These are phyloP conservation scores for Dendrolimus houi DNA, from an alignment of 2,888 invertebrate genomes.

Conservation along the genomic window DNA sequence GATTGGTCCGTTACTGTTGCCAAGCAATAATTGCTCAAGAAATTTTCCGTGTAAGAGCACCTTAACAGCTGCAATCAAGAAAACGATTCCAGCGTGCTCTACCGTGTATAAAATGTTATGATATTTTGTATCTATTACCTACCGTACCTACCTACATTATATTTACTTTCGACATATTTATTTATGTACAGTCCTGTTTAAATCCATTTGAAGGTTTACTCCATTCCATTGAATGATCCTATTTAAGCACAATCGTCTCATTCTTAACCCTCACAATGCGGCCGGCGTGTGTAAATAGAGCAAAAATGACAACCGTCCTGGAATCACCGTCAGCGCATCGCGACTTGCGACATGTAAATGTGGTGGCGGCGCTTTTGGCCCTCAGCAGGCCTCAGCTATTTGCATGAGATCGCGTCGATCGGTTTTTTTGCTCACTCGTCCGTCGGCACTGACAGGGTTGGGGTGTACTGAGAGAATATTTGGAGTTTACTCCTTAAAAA, in stretches of 20 bases:
- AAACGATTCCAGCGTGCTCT: too few species aligned
- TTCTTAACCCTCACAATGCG: slow-evolving; percentile 30
- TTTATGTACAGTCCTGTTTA: background rate
- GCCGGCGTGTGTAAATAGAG: slow-evolving; percentile 50
- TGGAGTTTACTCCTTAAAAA: background rate
- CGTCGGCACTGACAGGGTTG: slow-evolving; percentile 17
- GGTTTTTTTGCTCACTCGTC: slow-evolving; percentile 50
- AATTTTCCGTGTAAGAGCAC: too few species aligned
- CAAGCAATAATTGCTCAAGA: too few species aligned
- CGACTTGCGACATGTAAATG: slow-evolving; percentile 62
- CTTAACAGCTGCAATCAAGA: too few species aligned
- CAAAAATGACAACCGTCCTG: slow-evolving; percentile 44
- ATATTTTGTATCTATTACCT: too few species aligned
- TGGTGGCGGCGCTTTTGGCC: slow-evolving; percentile 61
- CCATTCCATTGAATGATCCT: slow-evolving; percentile 13
- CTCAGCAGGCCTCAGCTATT: slow-evolving; percentile 48
- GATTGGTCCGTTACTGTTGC: too few species aligned
- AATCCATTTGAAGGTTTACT: background rate
- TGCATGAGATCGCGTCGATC: slow-evolving; percentile 68
- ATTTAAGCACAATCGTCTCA: slow-evolving; percentile 30
- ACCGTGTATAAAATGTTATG: too few species aligned
- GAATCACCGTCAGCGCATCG: slow-evolving; percentile 35
- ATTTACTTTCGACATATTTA: too few species aligned
- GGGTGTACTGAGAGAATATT: slow-evolving; percentile 16
- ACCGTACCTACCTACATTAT: too few species aligned